These are phyloP conservation scores for Romanomermis culicivorax DNA, from an alignment of 2,888 invertebrate genomes.

Conservation along the genomic window DNA sequence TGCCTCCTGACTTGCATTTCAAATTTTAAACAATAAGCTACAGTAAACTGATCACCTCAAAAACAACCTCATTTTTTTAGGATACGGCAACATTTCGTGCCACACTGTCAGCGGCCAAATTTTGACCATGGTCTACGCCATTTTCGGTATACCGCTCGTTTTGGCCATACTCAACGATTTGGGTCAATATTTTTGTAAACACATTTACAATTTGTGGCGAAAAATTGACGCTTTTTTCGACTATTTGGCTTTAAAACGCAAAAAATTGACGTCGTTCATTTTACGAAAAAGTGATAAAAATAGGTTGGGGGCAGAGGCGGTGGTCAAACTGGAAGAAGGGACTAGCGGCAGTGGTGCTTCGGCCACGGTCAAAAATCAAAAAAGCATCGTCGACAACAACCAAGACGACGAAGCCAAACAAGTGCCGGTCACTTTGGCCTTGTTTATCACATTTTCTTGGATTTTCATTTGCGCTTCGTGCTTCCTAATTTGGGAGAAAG, in stretches of 20 bases:
- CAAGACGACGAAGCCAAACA: slow-evolving; percentile 28
- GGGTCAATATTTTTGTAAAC: slow-evolving; percentile 54
- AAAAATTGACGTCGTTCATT: neutral
- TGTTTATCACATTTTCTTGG: slow-evolving; percentile 57
- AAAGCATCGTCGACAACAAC: neutral
- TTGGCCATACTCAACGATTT: slow-evolving; percentile 79
- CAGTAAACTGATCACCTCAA: too few species aligned
- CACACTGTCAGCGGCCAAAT: slow-evolving; percentile 59
- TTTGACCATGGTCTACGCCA: slow-evolving; percentile 71
- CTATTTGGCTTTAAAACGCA: neutral
- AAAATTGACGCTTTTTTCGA: neutral
- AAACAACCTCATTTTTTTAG: neutral
- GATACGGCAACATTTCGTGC: slow-evolving; percentile 71
- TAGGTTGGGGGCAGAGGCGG: neutral
- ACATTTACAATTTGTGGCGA: slow-evolving; percentile 5
- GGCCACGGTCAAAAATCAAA: neutral
- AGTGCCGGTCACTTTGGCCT: slow-evolving; percentile 69
- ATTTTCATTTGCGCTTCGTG: slow-evolving; percentile 62
- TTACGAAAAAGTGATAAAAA: neutral
- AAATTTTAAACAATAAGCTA: too few species aligned
- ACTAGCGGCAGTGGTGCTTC: neutral
- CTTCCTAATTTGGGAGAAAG: slow-evolving; percentile 40
- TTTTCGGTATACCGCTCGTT: slow-evolving; percentile 83
- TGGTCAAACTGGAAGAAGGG: neutral
- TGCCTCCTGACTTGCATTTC: too few species aligned